Evolutionary conservation across 2,888 invertebrate genomes (phyloP).

Genomic region (Invenusta paracnida): DNA sequence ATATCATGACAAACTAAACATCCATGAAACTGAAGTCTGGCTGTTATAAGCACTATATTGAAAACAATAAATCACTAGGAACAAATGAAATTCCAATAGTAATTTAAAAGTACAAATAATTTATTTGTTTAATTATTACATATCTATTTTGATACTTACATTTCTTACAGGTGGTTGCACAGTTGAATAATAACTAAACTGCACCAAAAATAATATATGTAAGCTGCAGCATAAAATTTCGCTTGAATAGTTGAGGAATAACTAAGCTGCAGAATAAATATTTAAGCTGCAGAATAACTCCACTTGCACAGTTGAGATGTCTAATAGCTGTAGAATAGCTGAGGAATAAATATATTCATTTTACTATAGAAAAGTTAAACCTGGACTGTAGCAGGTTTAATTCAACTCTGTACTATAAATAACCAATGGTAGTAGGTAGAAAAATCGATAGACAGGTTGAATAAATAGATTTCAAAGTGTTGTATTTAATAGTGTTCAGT

Average conservation of each 20-base stretch:
- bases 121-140: neutral
- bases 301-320: conserved; percentile 19
- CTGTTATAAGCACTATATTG: too few relatives aligned
- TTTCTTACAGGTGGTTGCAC: neutral
- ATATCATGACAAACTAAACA: too few relatives aligned
- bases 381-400: conserved; percentile 29
- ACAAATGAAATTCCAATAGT: too few relatives aligned
- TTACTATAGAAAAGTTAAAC: conserved; percentile 26
- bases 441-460: neutral
- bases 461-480: neutral
- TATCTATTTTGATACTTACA: neutral
- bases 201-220: conserved; percentile 3
- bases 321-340: conserved; percentile 26
- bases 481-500: neutral
- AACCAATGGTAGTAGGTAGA: conserved; percentile 11
- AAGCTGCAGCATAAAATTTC: conserved; percentile 29
- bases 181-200: conserved; percentile 21
- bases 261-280: conserved; percentile 21
- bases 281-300: conserved; percentile 29
- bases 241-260: conserved; percentile 21
- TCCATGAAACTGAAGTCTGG: too few relatives aligned
- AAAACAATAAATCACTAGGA: too few relatives aligned
- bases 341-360: conserved; percentile 15
- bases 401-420: conserved; percentile 23
- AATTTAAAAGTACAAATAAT: too few relatives aligned